A percentile compares a stretch with the other conserved stretches of the same genome.
phyloP scores from a whole-genome alignment of 2,797 vertebrate genomes.

The Protonibea diacanthus region DNA sequence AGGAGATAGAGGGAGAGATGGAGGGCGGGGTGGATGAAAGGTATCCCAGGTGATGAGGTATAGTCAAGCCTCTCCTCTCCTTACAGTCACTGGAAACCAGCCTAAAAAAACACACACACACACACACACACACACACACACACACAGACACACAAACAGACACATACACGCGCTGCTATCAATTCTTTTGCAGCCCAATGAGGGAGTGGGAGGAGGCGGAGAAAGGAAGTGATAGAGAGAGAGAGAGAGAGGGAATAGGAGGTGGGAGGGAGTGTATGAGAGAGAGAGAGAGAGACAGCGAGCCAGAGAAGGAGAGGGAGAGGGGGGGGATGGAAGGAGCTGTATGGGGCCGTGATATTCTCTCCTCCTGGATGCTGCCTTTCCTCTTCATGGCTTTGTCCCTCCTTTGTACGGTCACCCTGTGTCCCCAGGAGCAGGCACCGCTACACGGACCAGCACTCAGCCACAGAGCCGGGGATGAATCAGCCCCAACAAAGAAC shows the following conservation, averaged over 20 bases:
- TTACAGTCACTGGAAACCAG: slow-evolving; percentile 81
- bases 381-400: slow-evolving; percentile 79
- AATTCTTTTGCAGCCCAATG: slow-evolving; percentile 81
- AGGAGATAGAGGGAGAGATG: slow-evolving; percentile 46
- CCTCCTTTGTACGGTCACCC: slow-evolving; percentile 59
- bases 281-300: slow-evolving; percentile 39
- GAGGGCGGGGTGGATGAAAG: slow-evolving; percentile 69
- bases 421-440: slow-evolving; percentile 73
- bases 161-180: slow-evolving; percentile 68
- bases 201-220: slow-evolving; percentile 76
- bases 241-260: slow-evolving; percentile 30
- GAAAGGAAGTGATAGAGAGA: slow-evolving; percentile 70
- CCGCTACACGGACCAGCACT: slow-evolving; percentile 70
- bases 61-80: slow-evolving; percentile 70
- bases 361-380: slow-evolving; percentile 81
- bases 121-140: slow-evolving; percentile 48
- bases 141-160: slow-evolving; percentile 49
- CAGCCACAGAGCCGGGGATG: slow-evolving; percentile 73
- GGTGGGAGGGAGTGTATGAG: slow-evolving; percentile 50
- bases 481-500: slow-evolving; percentile 84
- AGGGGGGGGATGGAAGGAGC: slow-evolving; percentile 72
- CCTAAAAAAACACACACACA: slow-evolving; percentile 46
- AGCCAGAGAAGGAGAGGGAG: slow-evolving; percentile 59
- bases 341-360: slow-evolving; percentile 75
- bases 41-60: slow-evolving; percentile 82